Base-by-base conservation (phyloP, 2,888 invertebrate species). In the Harpalus rubripes region DNA sequence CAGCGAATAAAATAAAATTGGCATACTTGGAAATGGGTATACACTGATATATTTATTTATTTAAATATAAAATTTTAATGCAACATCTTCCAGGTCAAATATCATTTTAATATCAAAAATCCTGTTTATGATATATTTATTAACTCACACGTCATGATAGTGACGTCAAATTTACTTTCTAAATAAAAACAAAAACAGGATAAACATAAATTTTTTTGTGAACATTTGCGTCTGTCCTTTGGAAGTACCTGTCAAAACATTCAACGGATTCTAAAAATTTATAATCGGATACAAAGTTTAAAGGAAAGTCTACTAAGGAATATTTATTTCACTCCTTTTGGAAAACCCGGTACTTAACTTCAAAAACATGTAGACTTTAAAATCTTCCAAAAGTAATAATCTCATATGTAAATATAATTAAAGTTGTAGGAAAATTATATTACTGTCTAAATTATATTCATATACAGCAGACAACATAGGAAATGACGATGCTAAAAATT, bases 401-500 rank as follows among this genome's bases (percentile, higher is more conserved):
- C 7, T 8, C 15, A 39, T 39, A 68, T 68, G 68, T 68, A 68
- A 32, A 68, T 39, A 68, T 15, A 63, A 63, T 63, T 63, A 63
- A 63, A 63, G 63, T 26, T 22, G 63, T 63, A 63, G 26, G 63
- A 26, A 63, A 63, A 68, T 68, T 39, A 74, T 44, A 44, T 74
- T 74, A 44, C 22, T 44, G 7, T 68, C 6, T 15, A 74, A 74
- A 74, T 74, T 74, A 74, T 74, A 74, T 52, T 52, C 72, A 44
- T 74, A 52, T 52, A 74, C 72, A 44, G 15, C 41, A 7, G 16
- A 16, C 44, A 74, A 68, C 44, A 74, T 41, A 74, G 72, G 72
- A 74, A 74, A 74, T 74, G 44, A 74, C 52, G 44, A 18, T 74
- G 72, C 44, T 74, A 44, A 44, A 41, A 68, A 74, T 16, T 41